Conservation (phyloP, 2,888 invertebrate genomes). For the Lacanobia wlatinum region DNA sequence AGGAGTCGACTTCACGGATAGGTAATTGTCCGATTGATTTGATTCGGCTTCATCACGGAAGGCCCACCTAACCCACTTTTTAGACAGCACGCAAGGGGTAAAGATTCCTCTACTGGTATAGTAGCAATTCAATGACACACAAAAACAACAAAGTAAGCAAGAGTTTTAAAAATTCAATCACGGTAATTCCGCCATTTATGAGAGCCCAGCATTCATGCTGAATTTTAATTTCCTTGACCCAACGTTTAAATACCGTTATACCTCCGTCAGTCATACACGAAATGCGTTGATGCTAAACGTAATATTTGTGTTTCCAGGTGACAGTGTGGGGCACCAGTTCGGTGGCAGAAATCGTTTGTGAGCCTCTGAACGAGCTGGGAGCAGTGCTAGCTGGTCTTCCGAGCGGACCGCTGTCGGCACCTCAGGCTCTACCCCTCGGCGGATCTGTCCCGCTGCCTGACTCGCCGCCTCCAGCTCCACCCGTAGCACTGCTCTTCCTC, state of each 20-base stretch:
- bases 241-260: constrained; percentile 55
- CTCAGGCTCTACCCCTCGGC: constrained; percentile 77
- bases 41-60: constrained; percentile 53
- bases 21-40: constrained; percentile 46
- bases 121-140: constrained; percentile 48
- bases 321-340: constrained; percentile 83
- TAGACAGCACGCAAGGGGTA: constrained; percentile 56
- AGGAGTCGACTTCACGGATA: constrained; percentile 52
- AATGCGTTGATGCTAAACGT: constrained; percentile 33
- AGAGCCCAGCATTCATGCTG: constrained; percentile 53
- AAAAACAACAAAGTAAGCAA: constrained; percentile 48
- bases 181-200: constrained; percentile 42
- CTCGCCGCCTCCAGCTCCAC: constrained; percentile 75
- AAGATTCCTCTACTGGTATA: constrained; percentile 51
- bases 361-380: constrained; percentile 86
- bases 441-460: constrained; percentile 79
- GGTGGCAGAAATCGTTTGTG: constrained; percentile 87
- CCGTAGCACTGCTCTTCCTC: constrained; percentile 89
- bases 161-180: constrained; percentile 56
- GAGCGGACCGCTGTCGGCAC: constrained; percentile 82
- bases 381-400: constrained; percentile 83
- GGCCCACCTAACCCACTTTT: constrained; percentile 51
- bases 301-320: constrained; percentile 78
- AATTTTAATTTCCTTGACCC: constrained; percentile 58
- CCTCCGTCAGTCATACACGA: constrained; percentile 43